Conservation (phyloP, 1,140 invertebrate species). For the Harpegnathos saltator region DNA sequence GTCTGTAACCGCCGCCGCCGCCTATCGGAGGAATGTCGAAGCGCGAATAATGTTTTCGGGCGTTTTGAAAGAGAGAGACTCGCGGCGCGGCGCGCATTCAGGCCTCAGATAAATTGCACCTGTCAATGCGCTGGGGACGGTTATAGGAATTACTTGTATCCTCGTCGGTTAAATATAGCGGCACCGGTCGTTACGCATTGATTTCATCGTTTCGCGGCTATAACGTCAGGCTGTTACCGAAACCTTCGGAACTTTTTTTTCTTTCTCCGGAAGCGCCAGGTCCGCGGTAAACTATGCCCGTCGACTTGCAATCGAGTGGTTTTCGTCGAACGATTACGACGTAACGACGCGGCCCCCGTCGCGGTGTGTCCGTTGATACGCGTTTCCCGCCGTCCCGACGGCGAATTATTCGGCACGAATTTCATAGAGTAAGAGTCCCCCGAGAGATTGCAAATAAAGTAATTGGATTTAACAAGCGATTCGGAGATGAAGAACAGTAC, state of each 20-base stretch:
- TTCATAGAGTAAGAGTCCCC: too few relatives aligned
- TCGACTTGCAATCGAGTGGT: slow-evolving; percentile 24
- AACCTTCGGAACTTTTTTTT: slow-evolving; percentile 58
- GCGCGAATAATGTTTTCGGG: slow-evolving; percentile 51
- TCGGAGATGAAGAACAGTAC: too few relatives aligned
- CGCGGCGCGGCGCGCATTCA: slow-evolving; percentile 36
- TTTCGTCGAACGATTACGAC: slow-evolving; percentile 46
- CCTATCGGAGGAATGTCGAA: slow-evolving; percentile 41
- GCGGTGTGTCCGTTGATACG: slow-evolving; percentile 32
- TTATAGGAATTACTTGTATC: slow-evolving; percentile 55
- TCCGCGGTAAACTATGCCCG: slow-evolving; percentile 13
- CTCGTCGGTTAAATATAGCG: slow-evolving; percentile 60
- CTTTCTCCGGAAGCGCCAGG: slow-evolving; percentile 41
- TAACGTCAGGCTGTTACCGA: slow-evolving; percentile 49
- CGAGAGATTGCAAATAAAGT: too few relatives aligned
- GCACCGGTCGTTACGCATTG: slow-evolving; percentile 56
- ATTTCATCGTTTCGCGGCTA: slow-evolving; percentile 63
- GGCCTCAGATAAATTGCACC: slow-evolving; percentile 59
- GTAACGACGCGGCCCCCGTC: slow-evolving; percentile 38
- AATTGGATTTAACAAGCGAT: too few relatives aligned
- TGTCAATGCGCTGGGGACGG: slow-evolving; percentile 50
- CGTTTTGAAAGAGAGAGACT: slow-evolving; percentile 52
- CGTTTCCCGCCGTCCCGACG: too few relatives aligned
- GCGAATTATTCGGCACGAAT: too few relatives aligned
- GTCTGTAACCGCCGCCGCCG: slow-evolving; percentile 22